These are phyloP conservation scores for Sarcophaga caerulescens DNA, from an alignment of 2,888 invertebrate species.

Conservation along the genomic window DNA sequence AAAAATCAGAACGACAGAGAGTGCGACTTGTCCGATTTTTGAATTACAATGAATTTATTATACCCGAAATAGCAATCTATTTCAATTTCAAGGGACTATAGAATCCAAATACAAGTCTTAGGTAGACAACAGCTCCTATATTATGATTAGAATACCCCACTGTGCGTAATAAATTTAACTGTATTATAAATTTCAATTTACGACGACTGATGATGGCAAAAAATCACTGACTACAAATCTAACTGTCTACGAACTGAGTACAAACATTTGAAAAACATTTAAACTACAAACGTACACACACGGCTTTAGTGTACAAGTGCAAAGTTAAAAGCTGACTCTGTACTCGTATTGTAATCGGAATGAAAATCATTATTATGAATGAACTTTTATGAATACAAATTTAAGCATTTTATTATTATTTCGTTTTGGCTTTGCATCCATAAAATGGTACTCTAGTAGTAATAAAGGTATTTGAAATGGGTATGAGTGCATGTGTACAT, in stretches of 20 bases:
- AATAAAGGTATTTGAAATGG: too few species aligned
- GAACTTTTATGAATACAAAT: conserved; percentile 55
- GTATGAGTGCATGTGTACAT: too few species aligned
- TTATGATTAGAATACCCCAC: background rate
- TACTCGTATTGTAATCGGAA: background rate
- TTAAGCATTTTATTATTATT: conserved; percentile 46
- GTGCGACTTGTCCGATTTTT: too few species aligned
- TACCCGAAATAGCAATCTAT: too few species aligned
- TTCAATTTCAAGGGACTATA: too few species aligned
- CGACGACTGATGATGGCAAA: conserved; percentile 5
- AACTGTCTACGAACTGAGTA: background rate
- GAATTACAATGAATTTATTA: too few species aligned
- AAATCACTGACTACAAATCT: background rate
- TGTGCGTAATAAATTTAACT: background rate
- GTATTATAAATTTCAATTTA: conserved; percentile 21
- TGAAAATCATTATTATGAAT: conserved; percentile 32
- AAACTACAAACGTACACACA: background rate
- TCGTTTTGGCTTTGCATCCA: background rate
- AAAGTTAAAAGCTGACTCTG: background rate
- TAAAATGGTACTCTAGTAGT: too few species aligned
- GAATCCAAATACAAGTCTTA: too few species aligned
- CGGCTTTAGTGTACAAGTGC: background rate
- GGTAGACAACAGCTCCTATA: too few species aligned
- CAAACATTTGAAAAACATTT: background rate
- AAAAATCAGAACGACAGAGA: too few species aligned